Percentiles rank a stretch among this genome's conserved stretches.
phyloP scores from a whole-genome alignment of 2,113 vertebrate genomes.

The Pimephales promelas region DNA sequence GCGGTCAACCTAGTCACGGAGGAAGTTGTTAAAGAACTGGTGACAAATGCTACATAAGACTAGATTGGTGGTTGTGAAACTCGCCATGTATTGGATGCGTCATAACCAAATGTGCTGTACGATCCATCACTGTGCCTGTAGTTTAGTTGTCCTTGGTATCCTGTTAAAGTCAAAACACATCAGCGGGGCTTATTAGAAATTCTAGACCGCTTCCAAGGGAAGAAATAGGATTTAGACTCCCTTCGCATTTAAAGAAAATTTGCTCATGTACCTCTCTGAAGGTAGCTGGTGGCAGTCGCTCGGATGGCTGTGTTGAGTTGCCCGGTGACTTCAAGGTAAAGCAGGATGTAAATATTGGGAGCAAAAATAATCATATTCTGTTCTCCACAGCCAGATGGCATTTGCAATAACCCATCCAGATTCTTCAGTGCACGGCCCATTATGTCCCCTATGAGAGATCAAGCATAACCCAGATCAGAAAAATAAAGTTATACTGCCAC shows the following conservation, averaged over 20 bases:
- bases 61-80: slow-evolving; percentile 24
- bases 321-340: too few relatives aligned
- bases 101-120: slow-evolving; percentile 72
- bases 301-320: too few relatives aligned
- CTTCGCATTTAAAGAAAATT: too few relatives aligned
- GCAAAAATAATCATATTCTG: slow-evolving; percentile 87
- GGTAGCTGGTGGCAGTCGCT: too few relatives aligned
- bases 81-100: slow-evolving; percentile 86
- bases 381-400: slow-evolving; percentile 89
- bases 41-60: too few relatives aligned
- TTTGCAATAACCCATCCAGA: slow-evolving; percentile 77
- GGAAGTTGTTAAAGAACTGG: neutral
- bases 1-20: slow-evolving; percentile 78
- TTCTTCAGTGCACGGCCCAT: slow-evolving; percentile 83
- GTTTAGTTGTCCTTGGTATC: slow-evolving; percentile 84
- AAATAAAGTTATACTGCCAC: neutral
- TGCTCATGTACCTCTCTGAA: too few relatives aligned
- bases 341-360: slow-evolving; percentile 57
- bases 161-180: slow-evolving; percentile 20
- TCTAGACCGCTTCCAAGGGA: too few relatives aligned
- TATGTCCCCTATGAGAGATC: slow-evolving; percentile 78
- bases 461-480: neutral
- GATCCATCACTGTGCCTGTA: slow-evolving; percentile 77
- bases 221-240: too few relatives aligned
- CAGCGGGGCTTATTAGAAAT: too few relatives aligned